Base-by-base conservation (phyloP, 2,113 vertebrate genomes). In the Ptychochromis oligacanthus region DNA sequence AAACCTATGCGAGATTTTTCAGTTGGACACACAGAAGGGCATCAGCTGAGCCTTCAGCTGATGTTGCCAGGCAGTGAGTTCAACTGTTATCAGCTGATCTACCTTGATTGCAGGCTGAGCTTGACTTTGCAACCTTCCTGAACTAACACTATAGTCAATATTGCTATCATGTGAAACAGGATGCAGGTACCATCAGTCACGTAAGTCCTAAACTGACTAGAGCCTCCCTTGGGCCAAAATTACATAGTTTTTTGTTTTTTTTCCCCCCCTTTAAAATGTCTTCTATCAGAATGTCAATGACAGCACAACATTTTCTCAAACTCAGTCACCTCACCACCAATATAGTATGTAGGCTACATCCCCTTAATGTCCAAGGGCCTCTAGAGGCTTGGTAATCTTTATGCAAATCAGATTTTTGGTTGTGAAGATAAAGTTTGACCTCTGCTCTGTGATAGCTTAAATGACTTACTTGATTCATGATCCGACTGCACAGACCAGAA, bases 371-470 rank as follows among this genome's bases (percentile, higher is more conserved):
- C 74, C 80, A 26, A 38, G 60, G 24, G 59, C 52, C 58, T 79
- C 80, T 6, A 46, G 36, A 81, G 52, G 36, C 24, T 75, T 81
- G 75, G 70, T 80, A 85, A 57, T 85, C 80, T 38, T 80, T 38
- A 84, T 82, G 57, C 83, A 87, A 89, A 93, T 92, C 77, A 81
- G 52, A 87, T 82, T 85, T 88, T 81, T 87, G 64, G 56, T 79
- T 81, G 70, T 55, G 74, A 83, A 79, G 80, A 91, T 84, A 77
- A 85, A 80, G 67, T 90, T 87, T 94, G 91, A 89, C 87, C 83
- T 89, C 78, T 81, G 59, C 84, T 76, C 36, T 77, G 79, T 31
- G 81, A 82, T 76, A 14, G 72, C 62, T 84, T 76, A 60, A 59
- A 79, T 77, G 85, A 70, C 82, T 82, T 55, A 24, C 20, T 85